A percentile compares a stretch with the other conserved stretches of the same genome.
Evolutionary conservation across 1,140 invertebrate species (phyloP).

Genomic region (Adoxophyes honmai): DNA sequence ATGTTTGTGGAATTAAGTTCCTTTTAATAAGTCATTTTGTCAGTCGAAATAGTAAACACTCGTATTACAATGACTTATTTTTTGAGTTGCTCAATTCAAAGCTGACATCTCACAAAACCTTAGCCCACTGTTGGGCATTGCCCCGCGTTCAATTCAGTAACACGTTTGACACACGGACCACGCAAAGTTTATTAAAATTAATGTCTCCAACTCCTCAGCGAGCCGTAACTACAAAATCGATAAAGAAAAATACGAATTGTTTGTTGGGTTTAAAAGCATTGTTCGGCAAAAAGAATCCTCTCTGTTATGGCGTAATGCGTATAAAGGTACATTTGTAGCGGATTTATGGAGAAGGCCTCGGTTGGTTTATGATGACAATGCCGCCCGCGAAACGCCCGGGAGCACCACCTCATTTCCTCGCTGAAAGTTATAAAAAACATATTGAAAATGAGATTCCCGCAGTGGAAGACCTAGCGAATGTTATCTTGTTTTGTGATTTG

Average conservation of each 20-base stretch:
- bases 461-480: constrained; percentile 62
- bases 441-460: constrained; percentile 75
- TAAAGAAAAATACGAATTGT: constrained; percentile 44
- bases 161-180: constrained; percentile 20
- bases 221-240: constrained; percentile 21
- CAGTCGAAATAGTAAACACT: too few species aligned
- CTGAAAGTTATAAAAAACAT: constrained; percentile 75
- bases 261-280: constrained; percentile 61
- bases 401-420: constrained; percentile 72
- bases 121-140: too few species aligned
- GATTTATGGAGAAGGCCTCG: constrained; percentile 70
- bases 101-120: too few species aligned
- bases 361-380: constrained; percentile 73
- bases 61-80: too few species aligned
- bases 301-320: constrained; percentile 68
- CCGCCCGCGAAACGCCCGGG: constrained; percentile 43
- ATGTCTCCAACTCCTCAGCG: too few species aligned
- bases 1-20: too few species aligned
- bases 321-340: constrained; percentile 69
- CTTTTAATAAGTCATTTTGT: too few species aligned
- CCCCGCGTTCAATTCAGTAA: too few species aligned
- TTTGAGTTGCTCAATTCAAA: too few species aligned
- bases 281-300: constrained; percentile 49
- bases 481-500: constrained; percentile 74
- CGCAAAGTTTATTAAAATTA: too few species aligned